phyloP scores from a whole-genome alignment of 2,113 vertebrate species.

The Stegostoma tigrinum region DNA sequence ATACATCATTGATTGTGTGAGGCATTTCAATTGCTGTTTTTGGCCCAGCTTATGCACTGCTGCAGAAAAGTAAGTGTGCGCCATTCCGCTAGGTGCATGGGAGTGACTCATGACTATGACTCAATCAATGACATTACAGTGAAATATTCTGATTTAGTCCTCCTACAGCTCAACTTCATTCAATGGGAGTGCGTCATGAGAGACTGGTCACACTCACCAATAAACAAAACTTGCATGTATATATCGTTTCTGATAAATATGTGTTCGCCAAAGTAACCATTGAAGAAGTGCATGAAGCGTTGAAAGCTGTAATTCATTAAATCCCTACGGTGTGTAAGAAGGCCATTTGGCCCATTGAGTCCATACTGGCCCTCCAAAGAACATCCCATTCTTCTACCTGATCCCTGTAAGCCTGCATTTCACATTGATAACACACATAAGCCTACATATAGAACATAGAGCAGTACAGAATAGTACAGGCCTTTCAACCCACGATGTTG shows the following conservation, averaged over 20 bases:
- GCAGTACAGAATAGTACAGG: no score
- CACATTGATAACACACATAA: no score
- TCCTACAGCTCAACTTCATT: background rate
- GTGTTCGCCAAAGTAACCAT: background rate
- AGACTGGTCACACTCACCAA: background rate
- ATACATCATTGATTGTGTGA: background rate
- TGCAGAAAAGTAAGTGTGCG: background rate
- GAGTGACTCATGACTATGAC: background rate
- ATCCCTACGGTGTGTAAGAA: background rate
- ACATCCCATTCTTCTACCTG: no score
- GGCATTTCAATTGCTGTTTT: background rate
- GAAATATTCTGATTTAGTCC: background rate
- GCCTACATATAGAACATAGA: no score
- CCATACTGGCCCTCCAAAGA: no score
- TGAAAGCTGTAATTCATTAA: background rate
- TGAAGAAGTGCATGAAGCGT: background rate
- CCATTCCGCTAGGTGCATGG: background rate
- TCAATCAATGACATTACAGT: background rate
- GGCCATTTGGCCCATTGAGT: no score
- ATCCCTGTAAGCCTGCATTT: no score
- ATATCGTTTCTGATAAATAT: background rate
- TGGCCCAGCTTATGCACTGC: background rate
- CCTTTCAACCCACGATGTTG: no score
- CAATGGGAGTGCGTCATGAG: background rate
- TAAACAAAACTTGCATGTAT: background rate